A percentile compares a stretch with the other conserved stretches of the same genome.
Evolutionary conservation across 2,113 vertebrate species (phyloP).

Genomic region (Lepidothrix coronata): DNA sequence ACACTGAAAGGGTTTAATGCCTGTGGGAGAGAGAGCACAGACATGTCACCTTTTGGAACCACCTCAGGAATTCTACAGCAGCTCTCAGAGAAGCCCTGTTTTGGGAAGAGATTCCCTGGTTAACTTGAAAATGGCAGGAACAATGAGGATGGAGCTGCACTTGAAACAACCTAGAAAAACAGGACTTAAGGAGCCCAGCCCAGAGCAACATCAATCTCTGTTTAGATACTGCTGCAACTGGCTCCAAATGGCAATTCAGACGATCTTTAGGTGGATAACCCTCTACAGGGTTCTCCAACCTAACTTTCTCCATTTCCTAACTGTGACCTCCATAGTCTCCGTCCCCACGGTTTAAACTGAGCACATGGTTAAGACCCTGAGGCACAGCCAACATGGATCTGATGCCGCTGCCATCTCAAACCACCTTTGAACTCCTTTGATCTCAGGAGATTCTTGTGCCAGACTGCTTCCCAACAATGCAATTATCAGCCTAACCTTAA

Average conservation of each 20-base stretch:
- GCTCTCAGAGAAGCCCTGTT: not conserved
- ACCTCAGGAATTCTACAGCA: not conserved
- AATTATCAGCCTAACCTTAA: conserved; percentile 49
- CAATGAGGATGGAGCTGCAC: not conserved
- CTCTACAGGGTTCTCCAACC: not conserved
- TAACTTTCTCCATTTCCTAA: not conserved
- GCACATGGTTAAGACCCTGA: not conserved
- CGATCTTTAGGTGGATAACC: too few relatives aligned
- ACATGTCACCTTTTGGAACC: not conserved
- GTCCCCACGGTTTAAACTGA: not conserved
- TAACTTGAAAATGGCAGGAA: not conserved
- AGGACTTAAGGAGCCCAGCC: not conserved
- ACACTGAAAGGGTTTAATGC: conserved; percentile 99
- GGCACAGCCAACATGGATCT: not conserved
- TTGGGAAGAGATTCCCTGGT: not conserved
- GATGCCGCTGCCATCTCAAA: not conserved
- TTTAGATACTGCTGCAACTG: not conserved
- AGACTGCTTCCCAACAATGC: conserved; percentile 49
- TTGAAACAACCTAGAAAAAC: not conserved
- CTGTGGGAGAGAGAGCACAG: conserved; percentile 67
- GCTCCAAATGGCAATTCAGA: not conserved
- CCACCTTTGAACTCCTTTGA: conserved; percentile 15
- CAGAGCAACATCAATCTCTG: not conserved
- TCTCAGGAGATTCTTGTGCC: conserved; percentile 29
- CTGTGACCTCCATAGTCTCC: not conserved